Evolutionary conservation across 2,888 invertebrate genomes (phyloP).

Genomic region (Stratiomys singularior): DNA sequence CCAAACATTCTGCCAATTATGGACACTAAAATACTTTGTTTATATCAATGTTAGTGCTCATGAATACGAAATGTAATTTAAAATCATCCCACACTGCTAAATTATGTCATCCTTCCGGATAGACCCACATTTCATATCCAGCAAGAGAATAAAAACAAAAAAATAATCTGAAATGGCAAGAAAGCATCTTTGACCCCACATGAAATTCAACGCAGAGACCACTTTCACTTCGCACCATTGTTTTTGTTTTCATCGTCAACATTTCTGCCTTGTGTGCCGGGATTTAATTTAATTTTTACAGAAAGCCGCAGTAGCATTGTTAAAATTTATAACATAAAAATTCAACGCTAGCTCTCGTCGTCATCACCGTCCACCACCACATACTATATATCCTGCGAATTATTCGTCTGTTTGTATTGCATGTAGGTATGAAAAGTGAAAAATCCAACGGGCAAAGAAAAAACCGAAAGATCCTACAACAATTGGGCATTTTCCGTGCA

Average conservation of each 20-base stretch:
- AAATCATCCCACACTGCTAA: background rate
- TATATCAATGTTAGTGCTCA: background rate
- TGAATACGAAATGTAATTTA: slow-evolving; percentile 35
- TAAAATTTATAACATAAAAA: slow-evolving; percentile 33
- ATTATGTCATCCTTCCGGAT: background rate
- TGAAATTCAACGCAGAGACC: background rate
- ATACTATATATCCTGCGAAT: no score
- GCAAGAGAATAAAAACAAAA: background rate
- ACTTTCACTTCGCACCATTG: background rate
- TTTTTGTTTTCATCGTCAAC: slow-evolving; percentile 18
- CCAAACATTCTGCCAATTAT: no score
- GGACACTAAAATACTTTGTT: background rate
- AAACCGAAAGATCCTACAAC: background rate
- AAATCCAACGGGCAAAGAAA: background rate
- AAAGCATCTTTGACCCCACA: background rate
- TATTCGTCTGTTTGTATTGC: no score
- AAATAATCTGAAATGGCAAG: background rate
- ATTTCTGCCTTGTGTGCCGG: slow-evolving; percentile 32
- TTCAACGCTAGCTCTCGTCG: slow-evolving; percentile 17
- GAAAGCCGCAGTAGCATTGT: slow-evolving; percentile 37
- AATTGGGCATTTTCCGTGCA: background rate
- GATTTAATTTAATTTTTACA: slow-evolving; percentile 51
- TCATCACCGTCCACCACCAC: background rate
- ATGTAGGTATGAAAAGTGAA: background rate
- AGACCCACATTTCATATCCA: background rate